These are phyloP conservation scores for Plumapathes pennacea DNA, from an alignment of 92 coral and sea anemone species.

Conservation along the genomic window DNA sequence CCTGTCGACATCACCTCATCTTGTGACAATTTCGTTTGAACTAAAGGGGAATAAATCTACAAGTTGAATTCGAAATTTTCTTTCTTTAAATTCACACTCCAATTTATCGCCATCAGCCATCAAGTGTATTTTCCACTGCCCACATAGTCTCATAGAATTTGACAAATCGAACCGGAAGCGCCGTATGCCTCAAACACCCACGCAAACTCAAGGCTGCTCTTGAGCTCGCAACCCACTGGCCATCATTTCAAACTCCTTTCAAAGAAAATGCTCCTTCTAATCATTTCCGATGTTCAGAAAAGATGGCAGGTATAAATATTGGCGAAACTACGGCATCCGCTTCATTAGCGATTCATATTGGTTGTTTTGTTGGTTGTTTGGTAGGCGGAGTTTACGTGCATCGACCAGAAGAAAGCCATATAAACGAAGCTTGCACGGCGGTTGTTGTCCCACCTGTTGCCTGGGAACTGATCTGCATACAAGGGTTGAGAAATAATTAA, in stretches of 20 bases:
- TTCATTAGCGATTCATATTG: constrained; percentile 24
- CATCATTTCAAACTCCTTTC: constrained; percentile 37
- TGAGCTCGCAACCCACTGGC: constrained; percentile 62
- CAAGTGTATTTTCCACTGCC: constrained; percentile 55
- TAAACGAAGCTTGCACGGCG: constrained; percentile 5
- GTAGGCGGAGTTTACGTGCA: constrained; percentile 35
- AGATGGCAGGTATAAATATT: constrained; percentile 35
- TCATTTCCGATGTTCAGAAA: constrained; percentile 61
- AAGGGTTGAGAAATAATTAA: constrained; percentile 80
- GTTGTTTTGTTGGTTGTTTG: constrained; percentile 39
- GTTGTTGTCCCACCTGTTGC: constrained; percentile 90
- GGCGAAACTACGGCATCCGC: constrained; percentile 7
- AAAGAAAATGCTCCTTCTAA: constrained; percentile 51
- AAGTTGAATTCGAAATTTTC: no score
- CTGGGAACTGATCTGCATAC: constrained; percentile 87
- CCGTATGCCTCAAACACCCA: constrained; percentile 79
- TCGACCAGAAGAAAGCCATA: constrained; percentile 34
- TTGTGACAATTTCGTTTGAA: constrained; percentile 33
- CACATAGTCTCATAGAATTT: constrained; percentile 61
- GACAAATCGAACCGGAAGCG: constrained; percentile 80
- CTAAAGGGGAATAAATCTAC: constrained; percentile 12
- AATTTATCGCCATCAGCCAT: constrained; percentile 40
- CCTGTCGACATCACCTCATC: constrained; percentile 52
- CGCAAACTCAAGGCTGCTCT: constrained; percentile 38
- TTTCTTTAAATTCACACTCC: constrained; percentile 22